Conservation (phyloP, 2,888 invertebrate species). For the Apamea monoglypha region DNA sequence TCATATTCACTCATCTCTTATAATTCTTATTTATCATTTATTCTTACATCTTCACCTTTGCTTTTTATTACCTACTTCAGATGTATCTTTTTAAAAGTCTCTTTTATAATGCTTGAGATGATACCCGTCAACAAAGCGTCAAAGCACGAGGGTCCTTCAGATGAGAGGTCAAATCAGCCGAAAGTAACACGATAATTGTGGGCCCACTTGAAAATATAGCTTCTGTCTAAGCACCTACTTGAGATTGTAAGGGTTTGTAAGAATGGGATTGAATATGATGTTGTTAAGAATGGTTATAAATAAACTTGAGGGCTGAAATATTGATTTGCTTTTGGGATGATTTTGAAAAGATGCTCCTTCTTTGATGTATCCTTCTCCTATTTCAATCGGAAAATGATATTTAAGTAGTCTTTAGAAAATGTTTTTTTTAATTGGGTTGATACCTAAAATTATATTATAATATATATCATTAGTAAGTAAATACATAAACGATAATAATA, state of each 20-base stretch:
- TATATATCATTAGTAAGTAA: no score
- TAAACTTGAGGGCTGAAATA: background rate
- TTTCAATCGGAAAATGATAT: background rate
- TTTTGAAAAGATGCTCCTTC: background rate
- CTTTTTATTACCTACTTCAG: slow-evolving; percentile 7
- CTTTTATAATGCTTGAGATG: slow-evolving; percentile 45
- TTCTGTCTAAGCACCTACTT: slow-evolving; percentile 65
- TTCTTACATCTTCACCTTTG: background rate
- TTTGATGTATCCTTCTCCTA: background rate
- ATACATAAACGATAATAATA: no score
- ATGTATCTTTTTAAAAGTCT: slow-evolving; percentile 18
- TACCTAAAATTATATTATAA: no score
- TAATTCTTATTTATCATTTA: background rate
- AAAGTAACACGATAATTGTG: slow-evolving; percentile 82
- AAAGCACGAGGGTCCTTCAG: slow-evolving; percentile 74
- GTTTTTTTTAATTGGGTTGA: no score
- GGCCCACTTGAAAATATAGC: slow-evolving; percentile 61
- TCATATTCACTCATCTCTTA: background rate
- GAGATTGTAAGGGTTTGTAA: slow-evolving; percentile 51
- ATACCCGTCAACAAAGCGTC: slow-evolving; percentile 75
- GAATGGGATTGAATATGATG: slow-evolving; percentile 11
- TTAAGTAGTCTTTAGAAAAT: no score
- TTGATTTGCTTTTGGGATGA: background rate
- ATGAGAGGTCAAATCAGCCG: slow-evolving; percentile 78
- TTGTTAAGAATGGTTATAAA: slow-evolving; percentile 17